Evolutionary conservation across 1,140 invertebrate genomes (phyloP).

Genomic region (Idris sp.): DNA sequence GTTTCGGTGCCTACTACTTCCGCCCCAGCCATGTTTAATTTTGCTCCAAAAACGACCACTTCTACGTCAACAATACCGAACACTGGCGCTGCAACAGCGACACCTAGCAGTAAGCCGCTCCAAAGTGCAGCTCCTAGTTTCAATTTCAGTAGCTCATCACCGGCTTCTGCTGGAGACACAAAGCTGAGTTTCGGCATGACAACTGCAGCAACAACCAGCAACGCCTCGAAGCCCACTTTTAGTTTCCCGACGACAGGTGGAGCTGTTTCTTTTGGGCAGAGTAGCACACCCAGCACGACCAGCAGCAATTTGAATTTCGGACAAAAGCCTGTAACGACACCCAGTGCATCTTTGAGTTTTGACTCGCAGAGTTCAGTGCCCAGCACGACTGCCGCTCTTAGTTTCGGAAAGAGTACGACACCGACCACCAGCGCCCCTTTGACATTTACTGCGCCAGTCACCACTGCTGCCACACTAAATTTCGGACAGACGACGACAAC

Average conservation of each 20-base stretch:
- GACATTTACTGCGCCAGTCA: slow-evolving; percentile 5
- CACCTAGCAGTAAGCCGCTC: no score
- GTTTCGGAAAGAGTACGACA: slow-evolving; percentile 7
- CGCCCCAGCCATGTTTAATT: no score
- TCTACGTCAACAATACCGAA: no score
- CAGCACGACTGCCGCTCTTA: not conserved
- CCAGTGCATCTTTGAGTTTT: slow-evolving; percentile 3
- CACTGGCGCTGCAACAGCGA: no score
- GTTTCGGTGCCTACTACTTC: no score
- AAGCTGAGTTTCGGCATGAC: no score
- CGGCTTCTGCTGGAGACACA: no score
- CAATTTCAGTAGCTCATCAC: no score
- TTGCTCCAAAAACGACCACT: no score
- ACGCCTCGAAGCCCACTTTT: not conserved
- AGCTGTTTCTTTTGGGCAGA: no score
- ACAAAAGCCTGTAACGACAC: slow-evolving; percentile 11
- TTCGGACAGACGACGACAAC: slow-evolving; percentile 13
- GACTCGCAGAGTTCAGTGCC: not conserved
- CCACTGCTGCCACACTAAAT: not conserved
- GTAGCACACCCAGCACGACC: not conserved
- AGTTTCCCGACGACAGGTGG: no score
- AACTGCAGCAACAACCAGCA: not conserved
- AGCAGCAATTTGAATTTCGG: slow-evolving; percentile 7
- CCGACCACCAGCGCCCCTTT: not conserved
- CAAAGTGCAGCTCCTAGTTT: no score